These are phyloP conservation scores for Pseudochirops cupreus DNA, from an alignment of 2,797 vertebrate species.

Conservation along the genomic window DNA sequence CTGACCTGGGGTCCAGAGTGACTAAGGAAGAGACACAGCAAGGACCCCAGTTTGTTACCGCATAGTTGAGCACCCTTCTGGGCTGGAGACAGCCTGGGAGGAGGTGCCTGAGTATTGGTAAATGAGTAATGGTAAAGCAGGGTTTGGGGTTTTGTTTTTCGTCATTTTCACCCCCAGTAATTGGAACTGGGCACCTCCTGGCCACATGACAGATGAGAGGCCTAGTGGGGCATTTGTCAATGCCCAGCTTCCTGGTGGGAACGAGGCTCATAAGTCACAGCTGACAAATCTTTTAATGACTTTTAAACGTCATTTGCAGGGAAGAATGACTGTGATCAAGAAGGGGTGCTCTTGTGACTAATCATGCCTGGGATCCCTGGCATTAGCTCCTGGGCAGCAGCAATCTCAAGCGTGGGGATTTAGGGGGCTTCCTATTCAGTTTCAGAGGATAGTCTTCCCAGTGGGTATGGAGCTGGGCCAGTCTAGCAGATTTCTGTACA, in stretches of 20 bases:
- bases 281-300: constrained; percentile 86
- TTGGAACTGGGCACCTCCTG: constrained; percentile 80
- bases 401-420: constrained; percentile 8
- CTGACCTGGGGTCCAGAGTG: background rate
- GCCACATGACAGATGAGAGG: constrained; percentile 80
- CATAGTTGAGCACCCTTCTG: background rate
- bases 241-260: constrained; percentile 76
- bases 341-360: constrained; percentile 79
- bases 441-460: background rate
- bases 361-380: constrained; percentile 65
- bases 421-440: background rate
- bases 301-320: constrained; percentile 87
- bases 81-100: constrained; percentile 24
- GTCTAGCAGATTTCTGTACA: background rate
- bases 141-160: constrained; percentile 50
- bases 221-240: constrained; percentile 80
- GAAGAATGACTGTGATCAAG: constrained; percentile 84
- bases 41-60: background rate
- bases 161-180: constrained; percentile 69
- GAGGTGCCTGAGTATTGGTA: constrained; percentile 73
- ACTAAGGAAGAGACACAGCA: background rate
- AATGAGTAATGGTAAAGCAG: constrained; percentile 64
- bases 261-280: constrained; percentile 84
- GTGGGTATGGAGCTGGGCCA: background rate
- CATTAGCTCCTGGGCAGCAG: constrained; percentile 66